Evolutionary conservation across 2,113 vertebrate species (phyloP).

Genomic region (Telmatochromis bifrenatus): DNA sequence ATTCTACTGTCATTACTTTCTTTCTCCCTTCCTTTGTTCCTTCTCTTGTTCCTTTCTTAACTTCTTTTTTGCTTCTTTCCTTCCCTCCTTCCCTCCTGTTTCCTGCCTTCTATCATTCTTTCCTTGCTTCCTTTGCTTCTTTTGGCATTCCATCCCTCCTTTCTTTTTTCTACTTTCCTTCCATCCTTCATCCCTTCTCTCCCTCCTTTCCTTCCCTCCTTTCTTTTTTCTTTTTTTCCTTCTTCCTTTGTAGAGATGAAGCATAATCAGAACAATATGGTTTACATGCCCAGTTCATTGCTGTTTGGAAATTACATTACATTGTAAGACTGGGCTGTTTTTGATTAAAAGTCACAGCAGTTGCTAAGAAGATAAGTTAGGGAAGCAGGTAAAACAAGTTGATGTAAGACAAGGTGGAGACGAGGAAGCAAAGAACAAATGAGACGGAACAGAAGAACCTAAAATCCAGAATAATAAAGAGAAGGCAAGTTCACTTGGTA

Average conservation of each 20-base stretch:
- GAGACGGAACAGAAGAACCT: background rate
- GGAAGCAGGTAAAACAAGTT: background rate
- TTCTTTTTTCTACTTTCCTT: background rate
- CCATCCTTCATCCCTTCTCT: background rate
- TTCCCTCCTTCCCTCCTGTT: background rate
- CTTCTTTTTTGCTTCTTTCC: background rate
- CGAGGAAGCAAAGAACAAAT: background rate
- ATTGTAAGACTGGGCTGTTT: background rate
- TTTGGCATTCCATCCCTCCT: background rate
- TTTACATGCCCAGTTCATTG: background rate
- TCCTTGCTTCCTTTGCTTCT: background rate
- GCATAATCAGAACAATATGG: background rate
- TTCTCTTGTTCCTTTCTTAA: background rate
- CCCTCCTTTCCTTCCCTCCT: background rate
- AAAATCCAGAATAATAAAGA: background rate
- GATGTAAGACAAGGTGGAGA: background rate
- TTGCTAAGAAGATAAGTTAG: background rate
- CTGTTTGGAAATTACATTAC: background rate
- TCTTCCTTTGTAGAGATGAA: background rate
- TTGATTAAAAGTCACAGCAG: background rate
- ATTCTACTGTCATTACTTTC: background rate
- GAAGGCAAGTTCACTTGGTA: conserved; percentile 10
- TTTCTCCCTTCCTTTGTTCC: background rate
- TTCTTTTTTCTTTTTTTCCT: background rate
- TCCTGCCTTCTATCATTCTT: background rate